phyloP scores from a whole-genome alignment of 2,113 vertebrate species.

The Lamprotornis superbus region DNA sequence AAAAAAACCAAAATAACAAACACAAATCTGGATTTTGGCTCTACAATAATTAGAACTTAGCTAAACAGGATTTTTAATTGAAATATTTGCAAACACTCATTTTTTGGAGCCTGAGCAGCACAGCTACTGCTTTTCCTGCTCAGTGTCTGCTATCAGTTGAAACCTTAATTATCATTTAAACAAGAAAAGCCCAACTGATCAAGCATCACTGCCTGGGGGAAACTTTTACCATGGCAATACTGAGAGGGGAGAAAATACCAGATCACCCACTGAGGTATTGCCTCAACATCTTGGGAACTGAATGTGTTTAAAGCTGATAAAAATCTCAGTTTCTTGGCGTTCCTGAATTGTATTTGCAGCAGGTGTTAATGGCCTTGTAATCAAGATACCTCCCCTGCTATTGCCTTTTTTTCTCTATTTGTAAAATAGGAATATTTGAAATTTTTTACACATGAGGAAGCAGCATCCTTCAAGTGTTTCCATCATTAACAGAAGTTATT shows the following conservation, averaged over 20 bases:
- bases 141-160: neutral
- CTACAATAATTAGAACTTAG: neutral
- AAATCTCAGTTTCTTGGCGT: neutral
- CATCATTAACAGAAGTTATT: accelerated
- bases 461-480: neutral
- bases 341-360: neutral
- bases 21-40: neutral
- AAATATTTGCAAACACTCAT: neutral
- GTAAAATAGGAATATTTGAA: neutral
- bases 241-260: neutral
- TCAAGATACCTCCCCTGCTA: neutral
- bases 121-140: neutral
- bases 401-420: neutral
- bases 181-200: neutral
- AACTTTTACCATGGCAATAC: neutral
- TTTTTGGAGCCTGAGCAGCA: neutral
- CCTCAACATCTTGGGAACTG: neutral
- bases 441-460: neutral
- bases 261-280: neutral
- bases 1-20: neutral
- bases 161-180: neutral
- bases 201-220: neutral
- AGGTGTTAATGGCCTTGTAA: neutral
- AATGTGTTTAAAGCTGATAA: neutral
- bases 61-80: neutral